Conservation (phyloP, 2,888 invertebrate genomes). For the Protula sp. region DNA sequence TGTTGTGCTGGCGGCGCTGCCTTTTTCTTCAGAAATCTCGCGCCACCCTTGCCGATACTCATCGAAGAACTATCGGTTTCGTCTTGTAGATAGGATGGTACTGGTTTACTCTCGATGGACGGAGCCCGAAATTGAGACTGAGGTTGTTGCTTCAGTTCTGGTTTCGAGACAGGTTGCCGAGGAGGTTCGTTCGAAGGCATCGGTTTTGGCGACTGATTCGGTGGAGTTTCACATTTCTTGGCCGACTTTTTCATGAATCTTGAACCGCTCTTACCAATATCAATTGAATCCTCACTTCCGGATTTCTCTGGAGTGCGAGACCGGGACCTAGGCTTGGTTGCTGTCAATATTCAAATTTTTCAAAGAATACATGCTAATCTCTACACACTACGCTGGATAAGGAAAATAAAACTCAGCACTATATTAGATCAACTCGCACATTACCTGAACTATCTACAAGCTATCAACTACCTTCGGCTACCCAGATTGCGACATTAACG, state of each 20-base stretch:
- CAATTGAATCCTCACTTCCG: background rate
- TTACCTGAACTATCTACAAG: too few relatives aligned
- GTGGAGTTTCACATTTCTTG: background rate
- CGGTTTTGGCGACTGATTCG: background rate
- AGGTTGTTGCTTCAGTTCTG: background rate
- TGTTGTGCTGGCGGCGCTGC: background rate
- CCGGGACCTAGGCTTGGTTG: too few relatives aligned
- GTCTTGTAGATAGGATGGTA: background rate
- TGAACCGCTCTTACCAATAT: background rate
- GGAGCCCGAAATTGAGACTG: background rate
- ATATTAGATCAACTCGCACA: too few relatives aligned
- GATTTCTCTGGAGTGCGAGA: too few relatives aligned
- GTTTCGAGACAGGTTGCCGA: background rate
- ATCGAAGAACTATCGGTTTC: conserved; percentile 7
- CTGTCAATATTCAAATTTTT: too few relatives aligned
- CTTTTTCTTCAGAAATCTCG: conserved; percentile 18
- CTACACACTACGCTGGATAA: too few relatives aligned
- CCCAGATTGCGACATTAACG: too few relatives aligned
- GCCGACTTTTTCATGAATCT: background rate
- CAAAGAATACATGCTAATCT: too few relatives aligned
- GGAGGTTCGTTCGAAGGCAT: background rate
- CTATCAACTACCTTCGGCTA: too few relatives aligned
- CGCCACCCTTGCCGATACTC: conserved; percentile 12
- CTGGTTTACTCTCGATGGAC: too few relatives aligned
- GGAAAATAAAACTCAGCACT: too few relatives aligned